phyloP scores from a whole-genome alignment of 2,888 invertebrate genomes.

The Cantharis rufa region DNA sequence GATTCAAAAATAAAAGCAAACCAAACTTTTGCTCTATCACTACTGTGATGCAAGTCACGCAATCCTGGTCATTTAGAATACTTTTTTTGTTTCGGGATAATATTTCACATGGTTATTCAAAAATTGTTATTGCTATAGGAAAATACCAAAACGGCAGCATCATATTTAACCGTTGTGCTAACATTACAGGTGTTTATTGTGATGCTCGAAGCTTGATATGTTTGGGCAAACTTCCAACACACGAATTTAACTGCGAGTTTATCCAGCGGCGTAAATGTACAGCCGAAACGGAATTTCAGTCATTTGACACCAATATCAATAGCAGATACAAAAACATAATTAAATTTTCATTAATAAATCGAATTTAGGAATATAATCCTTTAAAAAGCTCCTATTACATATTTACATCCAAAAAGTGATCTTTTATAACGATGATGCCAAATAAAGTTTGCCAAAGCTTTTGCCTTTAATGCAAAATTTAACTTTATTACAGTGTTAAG shows the following conservation, averaged over 20 bases:
- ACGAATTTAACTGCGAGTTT: not conserved
- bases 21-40: not conserved
- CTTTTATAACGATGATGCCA: slow-evolving; percentile 9
- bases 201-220: slow-evolving; percentile 12
- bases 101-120: not conserved
- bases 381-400: slow-evolving; percentile 12
- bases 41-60: not conserved
- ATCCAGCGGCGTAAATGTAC: not conserved
- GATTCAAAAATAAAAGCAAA: not conserved
- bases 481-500: slow-evolving; percentile 19
- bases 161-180: slow-evolving; percentile 9
- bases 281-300: not conserved
- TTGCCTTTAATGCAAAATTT: slow-evolving; percentile 17
- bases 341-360: not conserved
- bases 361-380: not conserved
- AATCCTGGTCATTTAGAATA: not conserved
- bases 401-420: slow-evolving; percentile 11
- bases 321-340: not conserved
- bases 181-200: slow-evolving; percentile 24
- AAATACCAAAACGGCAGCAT: not conserved
- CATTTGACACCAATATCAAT: not conserved
- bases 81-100: not conserved
- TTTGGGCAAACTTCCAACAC: slow-evolving; percentile 11
- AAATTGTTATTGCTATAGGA: not conserved
- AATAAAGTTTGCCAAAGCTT: slow-evolving; percentile 14